Conservation (phyloP, 1,140 invertebrate genomes). For the Cylas formicarius region DNA sequence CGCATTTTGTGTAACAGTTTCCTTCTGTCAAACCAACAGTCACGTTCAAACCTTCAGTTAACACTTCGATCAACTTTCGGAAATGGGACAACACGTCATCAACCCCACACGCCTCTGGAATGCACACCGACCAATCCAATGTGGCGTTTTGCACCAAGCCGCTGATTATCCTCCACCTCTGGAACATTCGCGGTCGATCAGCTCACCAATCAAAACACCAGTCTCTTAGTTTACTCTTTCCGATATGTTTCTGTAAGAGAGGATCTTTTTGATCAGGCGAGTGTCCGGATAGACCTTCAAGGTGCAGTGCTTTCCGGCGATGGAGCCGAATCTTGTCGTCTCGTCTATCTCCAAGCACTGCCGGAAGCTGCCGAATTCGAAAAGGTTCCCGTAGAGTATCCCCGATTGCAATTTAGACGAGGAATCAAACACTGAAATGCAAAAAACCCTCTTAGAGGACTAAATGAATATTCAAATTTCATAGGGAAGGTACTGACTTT, state of each 20-base stretch:
- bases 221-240: conserved; percentile 11
- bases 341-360: conserved; percentile 24
- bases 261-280: conserved; percentile 22
- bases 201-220: no score
- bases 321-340: conserved; percentile 8
- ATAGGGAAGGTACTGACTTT: no score
- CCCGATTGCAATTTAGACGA: conserved; percentile 33
- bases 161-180: conserved; percentile 19
- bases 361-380: conserved; percentile 29
- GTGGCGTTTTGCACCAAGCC: conserved; percentile 14
- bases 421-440: conserved; percentile 34
- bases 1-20: conserved; percentile 15
- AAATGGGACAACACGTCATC: conserved; percentile 26
- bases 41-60: conserved; percentile 26
- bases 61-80: conserved; percentile 21
- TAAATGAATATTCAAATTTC: neutral
- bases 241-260: conserved; percentile 17
- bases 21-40: conserved; percentile 15
- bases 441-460: neutral
- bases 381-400: conserved; percentile 26
- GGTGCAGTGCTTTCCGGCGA: conserved; percentile 23
- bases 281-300: conserved; percentile 20
- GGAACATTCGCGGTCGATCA: conserved; percentile 1
- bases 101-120: conserved; percentile 25
- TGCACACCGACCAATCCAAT: conserved; percentile 29